Conservation (phyloP, 2,888 invertebrate species). For the Atherix ibis region DNA sequence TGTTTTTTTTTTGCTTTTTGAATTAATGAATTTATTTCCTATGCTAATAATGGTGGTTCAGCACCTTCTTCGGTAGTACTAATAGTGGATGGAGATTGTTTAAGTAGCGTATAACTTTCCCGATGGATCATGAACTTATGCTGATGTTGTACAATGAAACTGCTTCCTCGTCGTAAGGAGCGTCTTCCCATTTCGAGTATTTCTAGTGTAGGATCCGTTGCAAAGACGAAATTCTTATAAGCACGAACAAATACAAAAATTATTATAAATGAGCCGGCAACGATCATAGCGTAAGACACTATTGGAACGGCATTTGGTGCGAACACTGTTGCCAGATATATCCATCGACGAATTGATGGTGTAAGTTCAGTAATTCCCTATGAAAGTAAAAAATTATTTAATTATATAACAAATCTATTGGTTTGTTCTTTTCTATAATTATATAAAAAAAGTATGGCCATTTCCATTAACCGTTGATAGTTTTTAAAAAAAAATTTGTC, state of each 20-base stretch:
- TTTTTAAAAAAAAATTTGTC: too few species aligned
- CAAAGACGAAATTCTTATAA: conserved; percentile 58
- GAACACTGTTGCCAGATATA: conserved; percentile 63
- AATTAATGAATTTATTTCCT: too few species aligned
- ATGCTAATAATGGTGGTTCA: conserved; percentile 5
- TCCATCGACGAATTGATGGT: conserved; percentile 64
- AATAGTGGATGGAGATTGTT: conserved; percentile 16
- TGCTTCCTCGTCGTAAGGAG: conserved; percentile 46
- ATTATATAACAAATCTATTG: too few species aligned
- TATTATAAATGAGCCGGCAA: conserved; percentile 48
- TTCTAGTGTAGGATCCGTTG: conserved; percentile 48
- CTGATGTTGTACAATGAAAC: conserved; percentile 29
- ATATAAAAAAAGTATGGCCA: too few species aligned
- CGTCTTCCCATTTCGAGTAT: conserved; percentile 62
- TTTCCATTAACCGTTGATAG: too few species aligned
- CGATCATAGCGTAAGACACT: conserved; percentile 54
- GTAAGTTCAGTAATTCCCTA: conserved; percentile 65
- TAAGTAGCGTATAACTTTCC: conserved; percentile 27
- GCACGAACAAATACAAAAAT: conserved; percentile 51
- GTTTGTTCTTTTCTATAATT: too few species aligned
- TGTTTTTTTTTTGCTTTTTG: too few species aligned
- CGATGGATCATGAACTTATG: conserved; percentile 23
- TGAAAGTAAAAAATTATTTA: conserved; percentile 1
- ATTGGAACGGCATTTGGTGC: conserved; percentile 55
- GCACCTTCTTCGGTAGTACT: conserved; percentile 4